These are phyloP conservation scores for Ctenopoma multispine DNA, from an alignment of 2,797 vertebrate species.

Conservation along the genomic window DNA sequence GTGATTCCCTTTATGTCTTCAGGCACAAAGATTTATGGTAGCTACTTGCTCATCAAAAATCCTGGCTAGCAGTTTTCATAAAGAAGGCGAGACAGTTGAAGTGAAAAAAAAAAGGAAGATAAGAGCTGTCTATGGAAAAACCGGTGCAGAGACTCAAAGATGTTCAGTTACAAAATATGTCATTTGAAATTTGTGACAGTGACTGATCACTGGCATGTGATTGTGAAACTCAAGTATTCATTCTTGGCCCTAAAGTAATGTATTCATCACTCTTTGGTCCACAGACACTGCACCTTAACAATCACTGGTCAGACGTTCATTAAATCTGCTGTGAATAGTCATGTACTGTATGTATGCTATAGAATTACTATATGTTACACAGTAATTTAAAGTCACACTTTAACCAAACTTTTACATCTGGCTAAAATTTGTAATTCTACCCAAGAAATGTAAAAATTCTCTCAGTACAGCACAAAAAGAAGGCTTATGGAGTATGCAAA, in stretches of 20 bases:
- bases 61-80: slow-evolving; percentile 44
- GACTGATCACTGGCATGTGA: slow-evolving; percentile 5
- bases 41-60: slow-evolving; percentile 27
- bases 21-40: slow-evolving; percentile 43
- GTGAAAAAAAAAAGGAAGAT: slow-evolving; percentile 8
- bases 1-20: slow-evolving; percentile 48
- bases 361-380: no score
- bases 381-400: no score
- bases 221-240: neutral
- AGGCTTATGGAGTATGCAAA: no score
- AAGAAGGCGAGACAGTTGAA: neutral
- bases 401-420: neutral
- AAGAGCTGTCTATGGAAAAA: no score
- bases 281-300: neutral
- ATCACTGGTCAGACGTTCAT: no score
- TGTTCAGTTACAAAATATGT: slow-evolving; percentile 2
- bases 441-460: neutral
- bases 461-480: no score
- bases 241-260: neutral
- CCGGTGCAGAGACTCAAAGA: neutral
- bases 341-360: no score
- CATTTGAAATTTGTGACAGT: neutral
- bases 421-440: neutral
- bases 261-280: neutral
- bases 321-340: no score